These are phyloP conservation scores for Agapornis canus DNA, from an alignment of 2,797 vertebrate species.

Conservation along the genomic window DNA sequence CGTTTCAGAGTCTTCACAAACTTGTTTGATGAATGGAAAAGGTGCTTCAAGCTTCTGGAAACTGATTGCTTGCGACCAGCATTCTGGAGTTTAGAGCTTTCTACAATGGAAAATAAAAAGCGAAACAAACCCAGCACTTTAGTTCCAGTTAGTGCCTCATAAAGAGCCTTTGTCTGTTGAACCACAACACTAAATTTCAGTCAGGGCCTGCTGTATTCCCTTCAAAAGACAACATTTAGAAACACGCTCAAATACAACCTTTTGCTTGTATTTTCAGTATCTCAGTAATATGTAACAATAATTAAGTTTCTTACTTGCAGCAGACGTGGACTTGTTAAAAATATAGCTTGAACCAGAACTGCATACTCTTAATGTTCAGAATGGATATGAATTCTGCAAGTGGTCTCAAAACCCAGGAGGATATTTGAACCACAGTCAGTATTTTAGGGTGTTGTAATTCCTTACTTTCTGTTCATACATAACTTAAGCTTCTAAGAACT, in stretches of 20 bases:
- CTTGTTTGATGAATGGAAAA: constrained; percentile 97
- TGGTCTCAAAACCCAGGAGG: neutral
- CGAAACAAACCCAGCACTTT: neutral
- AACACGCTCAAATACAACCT: neutral
- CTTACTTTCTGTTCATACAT: neutral
- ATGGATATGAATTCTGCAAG: neutral
- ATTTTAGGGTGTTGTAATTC: neutral
- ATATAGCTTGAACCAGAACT: neutral
- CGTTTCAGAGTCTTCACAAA: constrained; percentile 97
- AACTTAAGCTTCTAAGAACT: neutral
- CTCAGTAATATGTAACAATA: neutral
- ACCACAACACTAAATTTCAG: neutral
- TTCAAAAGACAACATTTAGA: neutral
- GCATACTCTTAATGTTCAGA: neutral
- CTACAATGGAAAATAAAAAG: constrained; percentile 74
- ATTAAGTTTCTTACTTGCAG: neutral
- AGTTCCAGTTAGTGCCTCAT: neutral
- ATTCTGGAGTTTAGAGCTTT: constrained; percentile 89
- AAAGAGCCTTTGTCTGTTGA: neutral
- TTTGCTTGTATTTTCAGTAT: neutral
- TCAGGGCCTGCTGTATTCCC: neutral
- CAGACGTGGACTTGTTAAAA: neutral
- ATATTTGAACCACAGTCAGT: neutral
- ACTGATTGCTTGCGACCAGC: constrained; percentile 94
- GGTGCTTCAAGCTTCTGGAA: constrained; percentile 93